These are phyloP conservation scores for Rhorus exstirpatorius DNA, from an alignment of 2,888 invertebrate genomes.

Conservation along the genomic window DNA sequence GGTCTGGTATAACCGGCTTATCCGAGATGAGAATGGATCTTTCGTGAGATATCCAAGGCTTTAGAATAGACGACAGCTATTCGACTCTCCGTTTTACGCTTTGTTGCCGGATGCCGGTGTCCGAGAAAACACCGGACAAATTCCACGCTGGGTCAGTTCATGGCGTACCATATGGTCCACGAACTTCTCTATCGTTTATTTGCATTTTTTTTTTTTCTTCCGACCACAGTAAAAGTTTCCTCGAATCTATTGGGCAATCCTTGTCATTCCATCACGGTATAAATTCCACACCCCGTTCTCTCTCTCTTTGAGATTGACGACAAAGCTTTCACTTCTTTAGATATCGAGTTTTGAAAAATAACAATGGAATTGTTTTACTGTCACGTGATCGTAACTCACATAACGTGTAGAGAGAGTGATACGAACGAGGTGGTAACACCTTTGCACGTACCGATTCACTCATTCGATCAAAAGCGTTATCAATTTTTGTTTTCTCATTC, in stretches of 20 bases:
- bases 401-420: too few relatives aligned
- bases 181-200: background rate
- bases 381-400: too few relatives aligned
- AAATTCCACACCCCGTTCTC: background rate
- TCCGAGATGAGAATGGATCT: background rate
- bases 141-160: conserved; percentile 19
- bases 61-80: conserved; percentile 20
- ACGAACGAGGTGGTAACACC: too few relatives aligned
- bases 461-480: background rate
- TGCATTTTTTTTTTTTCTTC: background rate
- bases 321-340: too few relatives aligned
- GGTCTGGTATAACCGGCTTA: too few relatives aligned
- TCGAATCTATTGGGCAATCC: background rate
- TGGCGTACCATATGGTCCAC: too few relatives aligned
- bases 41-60: conserved; percentile 27
- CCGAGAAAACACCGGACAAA: conserved; percentile 9
- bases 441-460: too few relatives aligned
- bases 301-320: background rate
- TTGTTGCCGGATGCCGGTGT: conserved; percentile 23
- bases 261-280: background rate
- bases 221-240: conserved; percentile 17
- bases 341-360: too few relatives aligned
- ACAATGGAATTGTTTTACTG: too few relatives aligned
- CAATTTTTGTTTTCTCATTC: background rate
- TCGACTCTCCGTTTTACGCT: conserved; percentile 8